A percentile compares a stretch with the other conserved stretches of the same genome.
Evolutionary conservation across 1,140 invertebrate genomes (phyloP).

Genomic region (Cydia pomonella): DNA sequence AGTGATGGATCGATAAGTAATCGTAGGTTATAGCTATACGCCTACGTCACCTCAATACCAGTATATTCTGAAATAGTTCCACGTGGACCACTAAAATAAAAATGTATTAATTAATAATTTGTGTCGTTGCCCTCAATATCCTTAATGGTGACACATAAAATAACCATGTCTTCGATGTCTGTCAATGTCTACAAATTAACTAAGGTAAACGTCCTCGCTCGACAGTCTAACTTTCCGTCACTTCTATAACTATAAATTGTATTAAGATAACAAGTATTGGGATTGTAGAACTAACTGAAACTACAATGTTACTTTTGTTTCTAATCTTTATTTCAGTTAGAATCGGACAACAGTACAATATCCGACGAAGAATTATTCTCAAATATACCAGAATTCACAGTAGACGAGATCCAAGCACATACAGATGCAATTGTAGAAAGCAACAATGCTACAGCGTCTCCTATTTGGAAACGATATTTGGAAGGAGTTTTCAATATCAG

Average conservation of each 20-base stretch:
- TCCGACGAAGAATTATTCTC: slow-evolving; percentile 73
- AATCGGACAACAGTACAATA: slow-evolving; percentile 79
- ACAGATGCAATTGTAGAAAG: slow-evolving; percentile 81
- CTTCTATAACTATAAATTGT: no score
- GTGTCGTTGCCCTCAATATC: neutral
- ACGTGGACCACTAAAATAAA: neutral
- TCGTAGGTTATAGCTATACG: neutral
- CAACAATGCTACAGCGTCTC: slow-evolving; percentile 75
- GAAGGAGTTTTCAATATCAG: slow-evolving; percentile 82
- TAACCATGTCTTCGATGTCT: neutral
- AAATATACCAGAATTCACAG: slow-evolving; percentile 81
- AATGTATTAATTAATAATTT: neutral
- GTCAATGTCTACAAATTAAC: neutral
- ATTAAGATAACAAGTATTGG: no score
- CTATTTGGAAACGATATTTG: slow-evolving; percentile 84
- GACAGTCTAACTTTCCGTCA: no score
- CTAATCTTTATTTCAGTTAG: slow-evolving; percentile 68
- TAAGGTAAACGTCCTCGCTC: no score
- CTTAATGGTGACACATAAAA: neutral
- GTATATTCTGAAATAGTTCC: neutral
- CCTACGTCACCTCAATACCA: neutral
- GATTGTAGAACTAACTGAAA: neutral
- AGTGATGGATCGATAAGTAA: neutral
- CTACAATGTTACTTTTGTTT: neutral
- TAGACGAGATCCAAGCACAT: slow-evolving; percentile 82